Evolutionary conservation across 2,888 invertebrate species (phyloP).

Genomic region (Cotesia congregata): DNA sequence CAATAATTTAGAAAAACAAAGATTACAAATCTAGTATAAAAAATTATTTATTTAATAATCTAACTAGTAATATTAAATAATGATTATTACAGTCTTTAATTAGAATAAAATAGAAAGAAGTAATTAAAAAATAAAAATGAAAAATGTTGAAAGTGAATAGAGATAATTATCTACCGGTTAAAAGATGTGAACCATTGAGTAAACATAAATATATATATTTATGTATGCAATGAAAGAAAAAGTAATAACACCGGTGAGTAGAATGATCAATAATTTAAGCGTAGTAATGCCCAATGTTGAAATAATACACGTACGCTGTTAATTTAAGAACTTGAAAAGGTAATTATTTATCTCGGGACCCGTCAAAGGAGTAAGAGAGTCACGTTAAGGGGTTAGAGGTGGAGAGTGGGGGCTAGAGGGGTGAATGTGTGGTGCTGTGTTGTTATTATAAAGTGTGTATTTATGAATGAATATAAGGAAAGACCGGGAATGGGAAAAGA

Average conservation of each 20-base stretch:
- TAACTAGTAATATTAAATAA: too few species aligned
- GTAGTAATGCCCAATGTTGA: not conserved
- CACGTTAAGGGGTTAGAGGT: not conserved
- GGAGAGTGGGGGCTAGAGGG: not conserved
- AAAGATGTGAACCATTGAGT: too few species aligned
- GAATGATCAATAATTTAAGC: not conserved
- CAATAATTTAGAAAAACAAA: too few species aligned
- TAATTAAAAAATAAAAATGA: too few species aligned
- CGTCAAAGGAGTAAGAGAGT: not conserved
- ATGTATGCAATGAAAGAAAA: not conserved
- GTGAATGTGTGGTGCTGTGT: not conserved
- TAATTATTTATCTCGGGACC: not conserved
- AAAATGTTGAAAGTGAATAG: too few species aligned
- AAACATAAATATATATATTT: not conserved
- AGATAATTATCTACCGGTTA: too few species aligned
- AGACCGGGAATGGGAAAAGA: conserved; percentile 37
- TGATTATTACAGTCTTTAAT: too few species aligned
- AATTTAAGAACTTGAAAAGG: conserved; percentile 1
- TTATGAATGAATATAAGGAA: conserved; percentile 19
- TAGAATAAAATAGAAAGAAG: too few species aligned
- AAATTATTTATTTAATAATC: too few species aligned
- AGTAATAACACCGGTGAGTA: not conserved
- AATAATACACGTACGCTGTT: not conserved
- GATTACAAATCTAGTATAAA: too few species aligned
- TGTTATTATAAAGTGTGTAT: conserved; percentile 5